A percentile compares a stretch with the other conserved stretches of the same genome.
Conservation (phyloP, 2,888 invertebrate species). For the Andricus quercusramuli region DNA sequence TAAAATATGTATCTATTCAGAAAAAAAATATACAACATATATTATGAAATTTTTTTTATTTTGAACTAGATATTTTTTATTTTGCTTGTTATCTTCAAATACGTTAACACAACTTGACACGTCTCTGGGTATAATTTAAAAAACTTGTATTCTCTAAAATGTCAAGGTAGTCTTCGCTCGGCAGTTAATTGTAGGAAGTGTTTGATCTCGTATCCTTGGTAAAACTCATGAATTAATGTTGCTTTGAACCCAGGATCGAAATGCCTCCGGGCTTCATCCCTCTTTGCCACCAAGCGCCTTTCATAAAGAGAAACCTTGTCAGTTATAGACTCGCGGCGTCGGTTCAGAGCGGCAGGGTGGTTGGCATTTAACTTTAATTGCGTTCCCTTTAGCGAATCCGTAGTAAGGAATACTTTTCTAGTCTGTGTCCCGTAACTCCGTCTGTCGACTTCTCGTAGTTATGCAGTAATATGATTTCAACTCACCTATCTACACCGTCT, state of each 20-base stretch:
- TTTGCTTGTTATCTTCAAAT: not conserved
- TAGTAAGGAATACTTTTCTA: constrained; percentile 66
- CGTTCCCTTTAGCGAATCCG: constrained; percentile 69
- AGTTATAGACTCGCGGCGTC: constrained; percentile 68
- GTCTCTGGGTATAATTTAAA: not conserved
- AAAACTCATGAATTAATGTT: constrained; percentile 71
- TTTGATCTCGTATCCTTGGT: constrained; percentile 71
- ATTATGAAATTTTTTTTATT: no score
- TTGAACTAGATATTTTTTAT: not conserved
- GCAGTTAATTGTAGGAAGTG: constrained; percentile 70
- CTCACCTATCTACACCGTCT: constrained; percentile 28
- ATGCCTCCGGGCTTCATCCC: constrained; percentile 43
- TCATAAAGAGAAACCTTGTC: constrained; percentile 59
- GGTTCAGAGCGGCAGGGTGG: constrained; percentile 53
- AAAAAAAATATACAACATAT: no score
- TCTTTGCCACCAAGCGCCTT: constrained; percentile 50
- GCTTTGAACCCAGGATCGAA: constrained; percentile 65
- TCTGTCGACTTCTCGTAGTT: constrained; percentile 63
- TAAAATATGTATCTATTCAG: no score
- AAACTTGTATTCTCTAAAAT: constrained; percentile 17
- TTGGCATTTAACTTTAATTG: constrained; percentile 75
- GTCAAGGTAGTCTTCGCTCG: constrained; percentile 49
- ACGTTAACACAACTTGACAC: not conserved
- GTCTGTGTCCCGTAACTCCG: constrained; percentile 60
- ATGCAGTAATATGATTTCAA: constrained; percentile 67